Conservation (phyloP, 1,140 invertebrate species). For the Lasioglossum baleicum region DNA sequence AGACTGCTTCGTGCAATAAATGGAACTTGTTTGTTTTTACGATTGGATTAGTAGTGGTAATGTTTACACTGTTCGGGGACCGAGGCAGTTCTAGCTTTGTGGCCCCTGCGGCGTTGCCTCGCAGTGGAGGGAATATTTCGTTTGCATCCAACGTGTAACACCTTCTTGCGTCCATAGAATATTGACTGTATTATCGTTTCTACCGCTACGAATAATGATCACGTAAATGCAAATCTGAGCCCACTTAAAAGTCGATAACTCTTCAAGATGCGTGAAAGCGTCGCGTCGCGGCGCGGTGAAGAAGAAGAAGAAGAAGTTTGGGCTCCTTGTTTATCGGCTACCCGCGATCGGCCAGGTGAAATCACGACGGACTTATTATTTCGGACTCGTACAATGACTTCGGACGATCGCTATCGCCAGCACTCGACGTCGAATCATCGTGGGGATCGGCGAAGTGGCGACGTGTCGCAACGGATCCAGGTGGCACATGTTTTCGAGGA, state of each 20-base stretch:
- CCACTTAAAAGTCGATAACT: conserved; percentile 50
- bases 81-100: too few relatives aligned
- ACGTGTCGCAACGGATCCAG: conserved; percentile 26
- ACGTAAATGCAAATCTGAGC: conserved; percentile 58
- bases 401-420: conserved; percentile 13
- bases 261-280: conserved; percentile 34
- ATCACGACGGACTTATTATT: conserved; percentile 29
- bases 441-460: not conserved
- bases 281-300: not conserved
- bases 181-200: conserved; percentile 5
- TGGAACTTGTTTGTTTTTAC: too few relatives aligned
- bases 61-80: too few relatives aligned
- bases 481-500: conserved; percentile 18
- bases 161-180: too few relatives aligned
- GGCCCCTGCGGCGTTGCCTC: too few relatives aligned
- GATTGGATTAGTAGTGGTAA: too few relatives aligned
- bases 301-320: not conserved
- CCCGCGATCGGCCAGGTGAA: conserved; percentile 22
- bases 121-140: too few relatives aligned
- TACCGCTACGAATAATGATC: conserved; percentile 44
- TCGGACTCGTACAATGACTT: conserved; percentile 23
- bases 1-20: too few relatives aligned
- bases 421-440: too few relatives aligned
- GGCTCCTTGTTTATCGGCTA: conserved; percentile 7
- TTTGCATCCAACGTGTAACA: too few relatives aligned